Evolutionary conservation across 2,113 vertebrate genomes (phyloP).

Genomic region (Todiramphus saurophagus): DNA sequence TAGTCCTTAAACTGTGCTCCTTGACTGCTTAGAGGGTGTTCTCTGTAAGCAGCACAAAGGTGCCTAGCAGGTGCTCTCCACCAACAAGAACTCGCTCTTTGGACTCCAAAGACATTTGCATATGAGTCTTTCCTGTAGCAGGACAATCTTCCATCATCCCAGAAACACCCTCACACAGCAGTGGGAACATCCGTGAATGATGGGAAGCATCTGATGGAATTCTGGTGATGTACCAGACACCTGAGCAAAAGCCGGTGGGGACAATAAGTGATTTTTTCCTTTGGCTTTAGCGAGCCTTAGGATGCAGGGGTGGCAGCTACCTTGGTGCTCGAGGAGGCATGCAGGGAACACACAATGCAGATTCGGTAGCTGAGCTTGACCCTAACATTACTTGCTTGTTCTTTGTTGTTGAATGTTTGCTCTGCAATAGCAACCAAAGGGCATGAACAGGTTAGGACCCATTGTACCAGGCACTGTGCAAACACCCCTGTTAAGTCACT

Average conservation of each 20-base stretch:
- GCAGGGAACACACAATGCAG: neutral
- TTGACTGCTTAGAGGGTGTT: neutral
- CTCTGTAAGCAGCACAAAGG: neutral
- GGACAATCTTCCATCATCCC: neutral
- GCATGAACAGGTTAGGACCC: slow-evolving; percentile 59
- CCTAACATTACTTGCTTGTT: neutral
- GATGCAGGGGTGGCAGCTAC: neutral
- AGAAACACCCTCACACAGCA: neutral
- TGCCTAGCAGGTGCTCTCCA: neutral
- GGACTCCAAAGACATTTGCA: neutral
- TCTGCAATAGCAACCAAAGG: slow-evolving; percentile 45
- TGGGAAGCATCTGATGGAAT: neutral
- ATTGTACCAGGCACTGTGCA: slow-evolving; percentile 47
- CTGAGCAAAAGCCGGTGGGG: neutral
- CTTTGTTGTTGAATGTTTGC: slow-evolving; percentile 53
- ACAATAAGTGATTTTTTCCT: neutral
- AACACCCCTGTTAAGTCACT: slow-evolving; percentile 8
- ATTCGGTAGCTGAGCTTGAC: neutral
- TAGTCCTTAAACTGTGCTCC: neutral
- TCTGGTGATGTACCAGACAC: neutral
- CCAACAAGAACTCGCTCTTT: neutral
- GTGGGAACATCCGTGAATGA: neutral
- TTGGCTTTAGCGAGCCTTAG: neutral
- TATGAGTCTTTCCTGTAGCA: neutral
- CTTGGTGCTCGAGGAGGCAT: neutral